Percentiles rank a stretch among this genome's conserved stretches.
These are phyloP conservation scores for Perca schrenkii DNA, from an alignment of 2,113 vertebrate species.

Conservation along the genomic window DNA sequence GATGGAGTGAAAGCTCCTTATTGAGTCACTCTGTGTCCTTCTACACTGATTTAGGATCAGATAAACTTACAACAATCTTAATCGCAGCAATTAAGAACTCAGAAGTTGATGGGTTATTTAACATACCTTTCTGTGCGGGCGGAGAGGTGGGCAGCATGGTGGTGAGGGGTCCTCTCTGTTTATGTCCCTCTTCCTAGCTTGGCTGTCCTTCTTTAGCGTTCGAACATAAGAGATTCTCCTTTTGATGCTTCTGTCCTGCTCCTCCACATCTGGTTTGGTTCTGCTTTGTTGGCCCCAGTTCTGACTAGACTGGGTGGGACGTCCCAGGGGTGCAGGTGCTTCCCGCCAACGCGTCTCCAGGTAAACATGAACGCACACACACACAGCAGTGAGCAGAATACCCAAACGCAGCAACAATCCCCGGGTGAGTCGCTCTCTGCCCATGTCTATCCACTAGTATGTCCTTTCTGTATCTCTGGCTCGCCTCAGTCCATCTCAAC, in stretches of 20 bases:
- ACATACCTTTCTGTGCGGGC: constrained; percentile 80
- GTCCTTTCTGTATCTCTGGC: constrained; percentile 16
- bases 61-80: constrained; percentile 42
- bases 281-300: constrained; percentile 28
- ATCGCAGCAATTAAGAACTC: constrained; percentile 26
- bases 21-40: constrained; percentile 35
- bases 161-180: constrained; percentile 22
- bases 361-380: constrained; percentile 77
- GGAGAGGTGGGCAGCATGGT: constrained; percentile 51
- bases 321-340: constrained; percentile 38
- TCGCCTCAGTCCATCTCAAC: constrained; percentile 46
- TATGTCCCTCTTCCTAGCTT: constrained; percentile 8
- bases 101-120: background rate
- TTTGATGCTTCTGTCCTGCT: constrained; percentile 45
- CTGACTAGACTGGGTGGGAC: constrained; percentile 21
- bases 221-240: constrained; percentile 51
- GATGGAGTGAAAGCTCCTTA: constrained; percentile 37
- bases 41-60: constrained; percentile 41
- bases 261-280: constrained; percentile 6
- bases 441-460: constrained; percentile 61
- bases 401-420: constrained; percentile 71
- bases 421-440: constrained; percentile 56
- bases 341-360: constrained; percentile 64
- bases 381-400: constrained; percentile 66
- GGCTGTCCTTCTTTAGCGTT: constrained; percentile 49